Base-by-base conservation (phyloP, 2,113 vertebrate genomes). In the Corythoichthys intestinalis region DNA sequence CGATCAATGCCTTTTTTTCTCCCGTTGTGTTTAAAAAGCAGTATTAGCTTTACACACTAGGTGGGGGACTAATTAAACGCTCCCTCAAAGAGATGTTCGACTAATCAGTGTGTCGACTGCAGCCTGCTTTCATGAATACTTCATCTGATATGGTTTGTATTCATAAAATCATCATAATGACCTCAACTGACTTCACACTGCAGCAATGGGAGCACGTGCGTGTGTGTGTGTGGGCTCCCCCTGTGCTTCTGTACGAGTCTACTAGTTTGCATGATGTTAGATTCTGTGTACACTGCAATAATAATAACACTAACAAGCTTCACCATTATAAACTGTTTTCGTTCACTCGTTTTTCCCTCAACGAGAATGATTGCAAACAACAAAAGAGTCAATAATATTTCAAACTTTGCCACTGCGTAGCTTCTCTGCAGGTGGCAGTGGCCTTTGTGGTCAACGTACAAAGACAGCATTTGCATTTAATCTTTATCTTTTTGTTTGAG, bases 1-100 rank as follows among this genome's bases (percentile, higher is more conserved):
- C 3, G 28, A 84, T 90, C 83, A 84, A 84, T 87, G 74, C 48
- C 20, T 46, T 82, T 85, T 85, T 77, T 74, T 76, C 59, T 61
- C 59, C 44, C 3, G 20, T 47, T 63, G 74, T 77, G 71, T 77
- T 78, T 71, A 63, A 82, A 84, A 83, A 81, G 53, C 72, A 46
- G 75, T 8, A 64, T 76, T 68, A 63, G 70, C n/a, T 60, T 47
- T 35, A 44, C 53, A 6, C 52, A 52, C 57, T 50, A 60, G 60
- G 74, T 64, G 71, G 73, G 67, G 77, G 81, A 75, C 84, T 73
- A 72, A 86, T 85, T 81, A 83, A 80, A 81, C 9, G 39, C 41
- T 73, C 34, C 66, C 75, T 68, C 72, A 76, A 84, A 83, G 74
- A 64, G 64, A 79, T 73, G 67, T 60, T 35, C 37, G 73, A 73